Evolutionary conservation across 2,113 vertebrate species (phyloP).

Genomic region (Misgurnus anguillicaudatus): DNA sequence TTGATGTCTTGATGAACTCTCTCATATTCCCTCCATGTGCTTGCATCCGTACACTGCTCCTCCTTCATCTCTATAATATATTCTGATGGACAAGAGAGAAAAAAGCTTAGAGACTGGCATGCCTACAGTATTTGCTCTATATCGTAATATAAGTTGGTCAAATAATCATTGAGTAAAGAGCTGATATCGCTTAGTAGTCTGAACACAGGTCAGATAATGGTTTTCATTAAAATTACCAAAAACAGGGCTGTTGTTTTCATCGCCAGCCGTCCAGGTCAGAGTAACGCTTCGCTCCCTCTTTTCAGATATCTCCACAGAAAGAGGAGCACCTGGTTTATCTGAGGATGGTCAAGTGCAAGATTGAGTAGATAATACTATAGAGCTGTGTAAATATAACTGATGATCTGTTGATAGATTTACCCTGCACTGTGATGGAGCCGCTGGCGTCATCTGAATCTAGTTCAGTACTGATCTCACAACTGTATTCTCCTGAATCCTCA

Average conservation of each 20-base stretch:
- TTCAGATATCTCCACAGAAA: constrained; percentile 64
- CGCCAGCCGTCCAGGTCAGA: constrained; percentile 78
- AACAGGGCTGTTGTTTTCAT: constrained; percentile 78
- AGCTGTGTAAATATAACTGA: no score
- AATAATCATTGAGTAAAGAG: no score
- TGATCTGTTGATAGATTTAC: constrained; percentile 56
- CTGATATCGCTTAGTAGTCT: no score
- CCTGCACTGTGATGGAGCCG: constrained; percentile 79
- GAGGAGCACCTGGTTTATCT: constrained; percentile 79
- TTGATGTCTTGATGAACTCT: constrained; percentile 68
- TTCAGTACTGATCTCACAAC: constrained; percentile 76
- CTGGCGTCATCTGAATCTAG: constrained; percentile 72
- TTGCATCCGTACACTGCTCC: constrained; percentile 64
- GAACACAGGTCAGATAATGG: neutral
- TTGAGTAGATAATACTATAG: no score
- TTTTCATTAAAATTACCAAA: constrained; percentile 9
- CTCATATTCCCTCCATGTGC: constrained; percentile 65
- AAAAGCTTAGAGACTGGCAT: neutral
- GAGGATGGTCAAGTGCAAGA: neutral
- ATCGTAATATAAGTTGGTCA: neutral
- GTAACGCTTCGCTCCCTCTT: constrained; percentile 58
- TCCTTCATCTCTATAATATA: constrained; percentile 71
- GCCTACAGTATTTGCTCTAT: neutral
- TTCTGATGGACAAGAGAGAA: constrained; percentile 7
- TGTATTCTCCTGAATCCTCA: constrained; percentile 73